Evolutionary conservation across 2,113 vertebrate species (phyloP).

Genomic region (Scomber japonicus): DNA sequence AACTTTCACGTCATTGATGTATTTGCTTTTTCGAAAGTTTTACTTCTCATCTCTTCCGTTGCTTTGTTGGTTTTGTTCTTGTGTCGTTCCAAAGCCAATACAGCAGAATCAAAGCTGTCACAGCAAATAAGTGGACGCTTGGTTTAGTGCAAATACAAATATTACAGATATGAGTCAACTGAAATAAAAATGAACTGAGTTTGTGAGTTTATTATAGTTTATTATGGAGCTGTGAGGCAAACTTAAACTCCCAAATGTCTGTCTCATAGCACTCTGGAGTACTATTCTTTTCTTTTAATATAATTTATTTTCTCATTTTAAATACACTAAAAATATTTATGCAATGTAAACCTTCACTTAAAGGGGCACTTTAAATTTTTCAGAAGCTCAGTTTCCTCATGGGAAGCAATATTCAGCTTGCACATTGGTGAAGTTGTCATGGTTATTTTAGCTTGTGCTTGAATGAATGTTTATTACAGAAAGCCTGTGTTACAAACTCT

Average conservation of each 20-base stretch:
- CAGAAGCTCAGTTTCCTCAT: neutral
- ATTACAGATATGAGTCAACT: constrained; percentile 11
- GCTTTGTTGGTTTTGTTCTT: constrained; percentile 15
- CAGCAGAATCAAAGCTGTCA: constrained; percentile 4
- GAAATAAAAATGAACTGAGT: constrained; percentile 22
- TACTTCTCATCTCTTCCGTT: neutral
- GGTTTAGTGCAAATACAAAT: constrained; percentile 34
- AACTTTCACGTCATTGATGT: neutral
- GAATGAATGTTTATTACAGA: no score
- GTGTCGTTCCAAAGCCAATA: constrained; percentile 8
- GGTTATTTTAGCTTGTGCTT: no score
- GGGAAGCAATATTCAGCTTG: no score
- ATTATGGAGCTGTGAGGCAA: neutral
- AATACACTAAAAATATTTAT: neutral
- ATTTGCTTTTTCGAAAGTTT: constrained; percentile 12
- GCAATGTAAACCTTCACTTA: neutral
- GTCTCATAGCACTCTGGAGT: neutral
- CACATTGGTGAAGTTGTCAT: neutral
- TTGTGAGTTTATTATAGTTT: neutral
- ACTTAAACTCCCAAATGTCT: neutral
- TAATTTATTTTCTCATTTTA: no score
- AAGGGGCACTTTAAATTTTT: neutral
- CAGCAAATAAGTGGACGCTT: constrained; percentile 4
- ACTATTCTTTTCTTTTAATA: neutral
- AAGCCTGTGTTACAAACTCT: neutral